Conservation (phyloP, 2,888 invertebrate genomes). For the Synergus itoensis region DNA sequence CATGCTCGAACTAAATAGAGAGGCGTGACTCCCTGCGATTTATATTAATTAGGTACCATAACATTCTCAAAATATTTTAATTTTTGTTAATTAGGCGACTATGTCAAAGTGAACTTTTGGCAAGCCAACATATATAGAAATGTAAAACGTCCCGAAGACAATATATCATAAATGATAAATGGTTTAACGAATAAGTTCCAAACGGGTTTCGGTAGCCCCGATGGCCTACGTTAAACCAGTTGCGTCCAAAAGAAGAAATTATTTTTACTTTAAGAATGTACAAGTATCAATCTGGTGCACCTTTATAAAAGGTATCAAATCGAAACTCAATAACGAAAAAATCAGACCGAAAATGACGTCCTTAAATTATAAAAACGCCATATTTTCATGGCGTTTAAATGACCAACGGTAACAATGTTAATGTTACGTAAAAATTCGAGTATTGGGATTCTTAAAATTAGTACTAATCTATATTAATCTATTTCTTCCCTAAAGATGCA, state of each 20-base stretch:
- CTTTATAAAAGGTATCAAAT: slow-evolving; percentile 29
- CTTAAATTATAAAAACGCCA: background rate
- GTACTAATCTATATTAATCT: background rate
- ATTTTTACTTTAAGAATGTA: background rate
- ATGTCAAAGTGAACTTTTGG: background rate
- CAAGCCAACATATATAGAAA: slow-evolving; percentile 63
- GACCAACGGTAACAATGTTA: slow-evolving; percentile 25
- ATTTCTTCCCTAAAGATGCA: background rate
- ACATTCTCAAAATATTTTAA: background rate
- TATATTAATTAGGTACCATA: background rate
- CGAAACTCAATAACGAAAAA: background rate
- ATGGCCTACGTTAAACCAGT: slow-evolving; percentile 14
- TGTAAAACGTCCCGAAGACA: slow-evolving; percentile 76
- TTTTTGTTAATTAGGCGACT: background rate
- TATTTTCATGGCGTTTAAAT: background rate
- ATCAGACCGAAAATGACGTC: slow-evolving; percentile 6
- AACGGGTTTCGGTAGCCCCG: background rate
- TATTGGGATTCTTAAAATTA: background rate
- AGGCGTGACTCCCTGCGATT: background rate
- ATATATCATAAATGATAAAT: slow-evolving; percentile 55
- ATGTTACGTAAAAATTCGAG: background rate
- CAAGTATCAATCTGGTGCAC: background rate
- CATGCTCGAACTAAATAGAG: background rate
- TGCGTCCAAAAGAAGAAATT: slow-evolving; percentile 15
- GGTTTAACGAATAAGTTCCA: slow-evolving; percentile 6